Conservation (phyloP, 2,888 invertebrate genomes). For the Archips xylosteana region DNA sequence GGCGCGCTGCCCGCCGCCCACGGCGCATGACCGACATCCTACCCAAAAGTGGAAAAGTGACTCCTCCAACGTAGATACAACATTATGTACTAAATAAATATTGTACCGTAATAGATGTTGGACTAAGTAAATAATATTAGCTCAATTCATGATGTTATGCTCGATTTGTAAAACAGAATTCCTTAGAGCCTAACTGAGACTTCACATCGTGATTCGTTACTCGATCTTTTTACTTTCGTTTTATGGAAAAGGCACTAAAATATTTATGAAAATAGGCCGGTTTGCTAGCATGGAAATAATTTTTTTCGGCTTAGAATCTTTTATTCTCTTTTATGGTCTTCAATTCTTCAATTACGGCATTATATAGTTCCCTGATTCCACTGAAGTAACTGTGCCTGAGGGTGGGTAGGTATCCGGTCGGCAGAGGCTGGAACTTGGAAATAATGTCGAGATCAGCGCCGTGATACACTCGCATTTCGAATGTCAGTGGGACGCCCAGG, state of each 20-base stretch:
- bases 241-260: not conserved
- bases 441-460: conserved; percentile 61
- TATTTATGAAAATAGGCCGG: conserved; percentile 2
- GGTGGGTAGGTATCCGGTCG: conserved; percentile 62
- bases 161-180: conserved; percentile 53
- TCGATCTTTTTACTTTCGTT: conserved; percentile 19
- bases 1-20: conserved; percentile 63
- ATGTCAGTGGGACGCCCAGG: conserved; percentile 57
- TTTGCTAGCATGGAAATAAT: not conserved
- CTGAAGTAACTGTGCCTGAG: conserved; percentile 69
- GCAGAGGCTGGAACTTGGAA: conserved; percentile 67
- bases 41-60: conserved; percentile 84
- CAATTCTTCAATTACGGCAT: conserved; percentile 58
- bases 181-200: conserved; percentile 40
- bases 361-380: conserved; percentile 71
- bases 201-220: not conserved
- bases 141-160: conserved; percentile 65
- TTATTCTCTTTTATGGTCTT: conserved; percentile 49
- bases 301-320: not conserved
- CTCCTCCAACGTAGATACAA: conserved; percentile 83
- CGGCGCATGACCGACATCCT: conserved; percentile 83
- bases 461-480: conserved; percentile 75
- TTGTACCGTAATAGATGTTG: conserved; percentile 75
- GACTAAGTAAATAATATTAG: conserved; percentile 70
- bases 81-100: conserved; percentile 84